Base-by-base conservation (phyloP, 2,797 vertebrate species). In the Tympanoctomys barrerae region DNA sequence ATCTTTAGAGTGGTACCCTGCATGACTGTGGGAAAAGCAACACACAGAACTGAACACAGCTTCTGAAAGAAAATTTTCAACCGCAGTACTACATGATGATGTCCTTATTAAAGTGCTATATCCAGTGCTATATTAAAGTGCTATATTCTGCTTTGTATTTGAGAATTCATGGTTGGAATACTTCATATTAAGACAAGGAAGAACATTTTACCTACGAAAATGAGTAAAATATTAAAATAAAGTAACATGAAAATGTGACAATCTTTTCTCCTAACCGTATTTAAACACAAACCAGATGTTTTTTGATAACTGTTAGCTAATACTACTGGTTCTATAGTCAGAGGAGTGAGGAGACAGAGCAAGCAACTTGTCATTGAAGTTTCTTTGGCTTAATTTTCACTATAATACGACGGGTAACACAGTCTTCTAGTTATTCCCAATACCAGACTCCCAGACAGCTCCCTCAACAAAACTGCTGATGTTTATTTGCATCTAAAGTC, bases 191-290 rank as follows among this genome's bases (percentile, higher is more conserved):
- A 36, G 46, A 24, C 11, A 91, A 39, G 85, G 33, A 88, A 59
- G 64, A 86, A 87, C 4, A 49, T 79, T 91, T 84, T 92, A 86
- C n/a, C 46, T 83, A 83, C 39, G 59, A 57, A 94, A 94, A 93
- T 16, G 19, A 26, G 85, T 71, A 90, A 94, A 79, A 94, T 14
- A 71, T 82, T 62, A 64, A 84, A 92, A 95, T 16, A 90, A 87
- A 92, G 59, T 62, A 92, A 85, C 64, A 87, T 64, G 49, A 96
- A 86, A 90, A 92, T 68, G 14, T 62, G 52, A 61, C 1, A 75
- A 39, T 82, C 6, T 95, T 92, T 89, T 70, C 73, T 24, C 61
- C 73, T 57, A 31, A 33, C 90, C 46, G 61, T 71, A 39, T 86
- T 82, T 81, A 90, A 71, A 77, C 71, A 86, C n/a, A 94, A 87